Percentiles rank a stretch among this genome's conserved stretches.
These are phyloP conservation scores for Drosophila pseudotalamancana DNA, from an alignment of 2,888 invertebrate genomes.

Conservation along the genomic window DNA sequence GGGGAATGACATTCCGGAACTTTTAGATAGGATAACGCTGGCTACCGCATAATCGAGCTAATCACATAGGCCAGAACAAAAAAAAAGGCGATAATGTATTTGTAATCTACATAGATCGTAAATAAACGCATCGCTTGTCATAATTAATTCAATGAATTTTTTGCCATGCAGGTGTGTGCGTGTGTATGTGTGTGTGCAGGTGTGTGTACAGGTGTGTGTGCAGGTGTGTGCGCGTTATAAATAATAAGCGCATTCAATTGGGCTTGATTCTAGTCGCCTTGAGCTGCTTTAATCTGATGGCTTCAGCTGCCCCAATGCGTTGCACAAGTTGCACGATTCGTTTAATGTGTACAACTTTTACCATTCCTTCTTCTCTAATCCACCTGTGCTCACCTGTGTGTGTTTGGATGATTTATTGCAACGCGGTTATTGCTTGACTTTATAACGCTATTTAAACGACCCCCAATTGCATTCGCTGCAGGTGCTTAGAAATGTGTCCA, in stretches of 20 bases:
- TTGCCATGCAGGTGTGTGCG: not conserved
- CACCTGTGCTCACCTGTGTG: slow-evolving; percentile 1
- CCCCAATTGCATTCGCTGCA: slow-evolving; percentile 9
- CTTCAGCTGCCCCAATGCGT: not conserved
- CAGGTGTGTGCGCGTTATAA: slow-evolving; percentile 17
- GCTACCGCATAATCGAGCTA: slow-evolving; percentile 52
- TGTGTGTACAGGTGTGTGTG: not conserved
- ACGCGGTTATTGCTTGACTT: slow-evolving; percentile 53
- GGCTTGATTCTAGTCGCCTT: not conserved
- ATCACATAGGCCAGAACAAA: slow-evolving; percentile 28
- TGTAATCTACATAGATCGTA: slow-evolving; percentile 63
- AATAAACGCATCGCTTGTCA: slow-evolving; percentile 75
- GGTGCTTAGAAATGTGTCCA: slow-evolving; percentile 15
- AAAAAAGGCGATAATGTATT: slow-evolving; percentile 54
- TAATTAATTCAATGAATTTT: slow-evolving; percentile 76
- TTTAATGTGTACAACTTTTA: slow-evolving; percentile 17
- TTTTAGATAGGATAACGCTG: slow-evolving; percentile 30
- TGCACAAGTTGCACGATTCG: not conserved
- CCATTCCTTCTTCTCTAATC: slow-evolving; percentile 2
- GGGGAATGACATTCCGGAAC: slow-evolving; percentile 28
- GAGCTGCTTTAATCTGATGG: not conserved
- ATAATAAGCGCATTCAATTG: slow-evolving; percentile 27
- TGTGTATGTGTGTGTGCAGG: not conserved
- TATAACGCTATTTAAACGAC: slow-evolving; percentile 8
- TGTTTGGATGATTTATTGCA: slow-evolving; percentile 60